Evolutionary conservation across 2,888 invertebrate species (phyloP).

Genomic region (Troides oblongomaculatus): DNA sequence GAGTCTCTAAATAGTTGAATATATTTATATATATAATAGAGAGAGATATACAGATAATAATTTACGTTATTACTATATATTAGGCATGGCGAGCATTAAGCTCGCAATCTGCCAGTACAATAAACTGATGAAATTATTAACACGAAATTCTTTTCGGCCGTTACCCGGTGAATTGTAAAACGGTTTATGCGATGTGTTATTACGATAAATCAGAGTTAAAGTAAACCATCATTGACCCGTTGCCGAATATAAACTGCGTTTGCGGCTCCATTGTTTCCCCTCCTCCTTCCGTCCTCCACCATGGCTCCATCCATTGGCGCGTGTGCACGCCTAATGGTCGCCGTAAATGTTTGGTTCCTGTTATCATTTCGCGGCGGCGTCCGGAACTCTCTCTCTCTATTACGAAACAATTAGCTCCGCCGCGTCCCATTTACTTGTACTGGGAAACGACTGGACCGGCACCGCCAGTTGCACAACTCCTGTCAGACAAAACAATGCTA

Average conservation of each 20-base stretch:
- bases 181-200: neutral
- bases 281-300: too few species aligned
- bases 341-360: conserved; percentile 20
- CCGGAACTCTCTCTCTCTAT: conserved; percentile 35
- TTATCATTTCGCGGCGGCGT: conserved; percentile 28
- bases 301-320: too few species aligned
- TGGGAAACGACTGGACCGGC: conserved; percentile 61
- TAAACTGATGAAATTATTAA: neutral
- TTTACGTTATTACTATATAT: too few species aligned
- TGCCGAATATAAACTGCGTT: conserved; percentile 8
- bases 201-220: conserved; percentile 12
- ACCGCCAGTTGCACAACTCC: conserved; percentile 60
- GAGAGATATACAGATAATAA: too few species aligned
- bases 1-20: too few species aligned
- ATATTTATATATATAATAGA: neutral
- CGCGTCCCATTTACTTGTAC: conserved; percentile 60
- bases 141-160: neutral
- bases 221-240: conserved; percentile 14
- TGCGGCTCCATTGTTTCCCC: conserved; percentile 1
- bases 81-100: neutral
- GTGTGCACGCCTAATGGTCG: conserved; percentile 8
- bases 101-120: neutral
- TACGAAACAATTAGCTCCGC: conserved; percentile 59
- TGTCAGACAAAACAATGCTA: conserved; percentile 71
- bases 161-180: neutral